Percentiles rank a stretch among this genome's conserved stretches.
phyloP scores from a whole-genome alignment of 2,888 invertebrate genomes.

The Hofmannophila pseudospretella region DNA sequence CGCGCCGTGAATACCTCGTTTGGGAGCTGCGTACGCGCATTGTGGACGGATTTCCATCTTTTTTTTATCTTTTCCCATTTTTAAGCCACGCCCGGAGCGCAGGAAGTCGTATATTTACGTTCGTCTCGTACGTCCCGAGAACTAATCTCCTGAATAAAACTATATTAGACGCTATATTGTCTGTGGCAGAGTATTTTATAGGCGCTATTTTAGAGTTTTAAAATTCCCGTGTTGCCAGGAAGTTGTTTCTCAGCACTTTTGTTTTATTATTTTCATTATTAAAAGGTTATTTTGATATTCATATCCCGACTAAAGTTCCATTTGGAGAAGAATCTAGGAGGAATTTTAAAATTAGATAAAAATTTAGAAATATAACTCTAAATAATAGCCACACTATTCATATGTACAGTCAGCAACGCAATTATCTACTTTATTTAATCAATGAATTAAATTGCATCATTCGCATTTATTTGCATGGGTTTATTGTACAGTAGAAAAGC shows the following conservation, averaged over 20 bases:
- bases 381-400: too few species aligned
- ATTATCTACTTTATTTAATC: too few species aligned
- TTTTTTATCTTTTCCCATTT: slow-evolving; percentile 59
- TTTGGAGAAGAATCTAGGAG: too few species aligned
- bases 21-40: slow-evolving; percentile 53
- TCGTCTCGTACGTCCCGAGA: slow-evolving; percentile 36
- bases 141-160: slow-evolving; percentile 64
- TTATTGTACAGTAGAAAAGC: too few species aligned
- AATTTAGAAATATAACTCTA: too few species aligned
- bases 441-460: too few species aligned
- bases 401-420: too few species aligned
- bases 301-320: too few species aligned
- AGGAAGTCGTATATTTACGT: slow-evolving; percentile 60
- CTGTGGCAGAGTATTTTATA: slow-evolving; percentile 43
- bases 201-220: slow-evolving; percentile 46
- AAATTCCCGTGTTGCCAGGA: slow-evolving; percentile 43
- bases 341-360: too few species aligned
- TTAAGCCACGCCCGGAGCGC: slow-evolving; percentile 34
- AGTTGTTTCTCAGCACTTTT: slow-evolving; percentile 48
- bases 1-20: slow-evolving; percentile 55
- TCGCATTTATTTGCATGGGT: too few species aligned
- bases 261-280: slow-evolving; percentile 21
- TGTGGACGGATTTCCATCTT: slow-evolving; percentile 43
- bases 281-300: not conserved
- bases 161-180: slow-evolving; percentile 24